Percentiles rank a stretch among this genome's conserved stretches.
These are phyloP conservation scores for Campylomormyrus numenius DNA, from an alignment of 2,113 vertebrate species.

Conservation along the genomic window DNA sequence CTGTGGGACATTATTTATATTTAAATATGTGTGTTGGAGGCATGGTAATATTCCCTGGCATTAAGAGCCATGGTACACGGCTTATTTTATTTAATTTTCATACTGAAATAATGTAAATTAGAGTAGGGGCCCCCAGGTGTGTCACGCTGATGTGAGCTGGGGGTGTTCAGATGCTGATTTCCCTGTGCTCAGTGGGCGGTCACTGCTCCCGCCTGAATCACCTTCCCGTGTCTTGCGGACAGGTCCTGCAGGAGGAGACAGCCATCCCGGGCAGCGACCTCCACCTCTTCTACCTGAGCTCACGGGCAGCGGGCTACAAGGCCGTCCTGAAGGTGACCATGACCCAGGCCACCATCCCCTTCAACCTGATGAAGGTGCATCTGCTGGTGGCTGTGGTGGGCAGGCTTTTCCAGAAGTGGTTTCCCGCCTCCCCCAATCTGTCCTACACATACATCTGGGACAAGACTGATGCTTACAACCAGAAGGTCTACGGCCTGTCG, in stretches of 20 bases:
- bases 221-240: background rate
- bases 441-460: constrained; percentile 98
- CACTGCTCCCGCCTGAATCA: background rate
- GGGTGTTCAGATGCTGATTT: background rate
- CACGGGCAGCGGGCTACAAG: constrained; percentile 87
- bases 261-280: constrained; percentile 89
- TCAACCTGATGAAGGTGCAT: constrained; percentile 98
- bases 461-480: constrained; percentile 95
- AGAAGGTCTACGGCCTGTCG: constrained; percentile 88
- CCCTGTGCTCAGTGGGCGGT: background rate
- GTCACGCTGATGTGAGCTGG: background rate
- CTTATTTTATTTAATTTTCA: background rate
- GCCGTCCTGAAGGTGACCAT: constrained; percentile 93
- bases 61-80: background rate
- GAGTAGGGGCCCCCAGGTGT: background rate
- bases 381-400: constrained; percentile 97
- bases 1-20: background rate
- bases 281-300: constrained; percentile 87
- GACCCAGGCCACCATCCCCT: constrained; percentile 87
- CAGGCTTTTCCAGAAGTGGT: constrained; percentile 97
- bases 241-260: constrained; percentile 95
- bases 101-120: background rate
- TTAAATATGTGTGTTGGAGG: background rate
- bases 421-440: constrained; percentile 90
- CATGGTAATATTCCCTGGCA: background rate